Percentiles rank a stretch among this genome's conserved stretches.
Conservation (phyloP, 2,797 vertebrate species). For the Chelon auratus region DNA sequence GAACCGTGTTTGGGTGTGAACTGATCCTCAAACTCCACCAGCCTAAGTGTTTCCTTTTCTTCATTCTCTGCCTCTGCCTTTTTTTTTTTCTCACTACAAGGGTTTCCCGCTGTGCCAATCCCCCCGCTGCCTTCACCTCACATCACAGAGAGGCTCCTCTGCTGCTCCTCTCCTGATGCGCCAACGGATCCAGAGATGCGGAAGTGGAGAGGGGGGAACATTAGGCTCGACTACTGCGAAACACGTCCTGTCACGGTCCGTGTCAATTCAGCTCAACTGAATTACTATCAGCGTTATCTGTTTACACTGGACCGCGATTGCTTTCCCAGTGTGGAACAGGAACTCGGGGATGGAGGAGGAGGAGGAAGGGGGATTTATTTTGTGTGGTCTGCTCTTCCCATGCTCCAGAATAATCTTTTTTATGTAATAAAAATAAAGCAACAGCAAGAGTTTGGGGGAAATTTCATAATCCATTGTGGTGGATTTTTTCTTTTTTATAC, state of each 20-base stretch:
- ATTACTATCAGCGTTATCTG: conserved; percentile 73
- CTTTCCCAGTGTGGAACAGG: conserved; percentile 58
- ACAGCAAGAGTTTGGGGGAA: conserved; percentile 14
- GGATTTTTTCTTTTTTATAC: neutral
- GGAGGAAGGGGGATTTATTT: conserved; percentile 26
- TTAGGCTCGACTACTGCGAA: conserved; percentile 46
- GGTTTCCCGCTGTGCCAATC: conserved; percentile 9
- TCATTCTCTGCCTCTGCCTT: neutral
- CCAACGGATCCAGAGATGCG: conserved; percentile 46
- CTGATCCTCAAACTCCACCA: neutral
- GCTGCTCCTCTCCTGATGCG: conserved; percentile 15
- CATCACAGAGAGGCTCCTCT: conserved; percentile 20
- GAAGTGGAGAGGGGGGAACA: conserved; percentile 32
- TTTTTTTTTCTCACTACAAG: conserved; percentile 18
- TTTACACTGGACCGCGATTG: conserved; percentile 70
- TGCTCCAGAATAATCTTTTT: conserved; percentile 29
- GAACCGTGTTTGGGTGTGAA: conserved; percentile 7
- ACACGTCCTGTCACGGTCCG: conserved; percentile 54
- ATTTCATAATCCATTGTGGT: neutral
- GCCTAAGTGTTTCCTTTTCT: neutral
- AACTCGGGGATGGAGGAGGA: conserved; percentile 23
- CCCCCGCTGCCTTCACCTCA: conserved; percentile 29
- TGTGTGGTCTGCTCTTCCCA: conserved; percentile 55
- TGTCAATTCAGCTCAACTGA: conserved; percentile 70
- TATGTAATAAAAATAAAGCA: conserved; percentile 50